phyloP scores from a whole-genome alignment of 2,888 invertebrate genomes.

The Lampropteryx suffumata region DNA sequence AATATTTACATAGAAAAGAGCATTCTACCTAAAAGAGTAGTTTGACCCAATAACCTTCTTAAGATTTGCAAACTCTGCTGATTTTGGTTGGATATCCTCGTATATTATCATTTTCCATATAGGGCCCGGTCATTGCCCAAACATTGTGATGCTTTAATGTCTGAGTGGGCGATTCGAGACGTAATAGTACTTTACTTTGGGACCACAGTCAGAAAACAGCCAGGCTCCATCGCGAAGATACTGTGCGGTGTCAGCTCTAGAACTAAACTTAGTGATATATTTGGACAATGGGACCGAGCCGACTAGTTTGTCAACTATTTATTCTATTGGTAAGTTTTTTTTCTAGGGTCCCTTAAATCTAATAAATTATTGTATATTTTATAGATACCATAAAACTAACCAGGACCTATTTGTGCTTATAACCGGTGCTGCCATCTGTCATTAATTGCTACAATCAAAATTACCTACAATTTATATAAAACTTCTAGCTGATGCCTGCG shows the following conservation, averaged over 20 bases:
- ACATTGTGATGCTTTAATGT: conserved; percentile 38
- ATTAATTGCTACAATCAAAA: too few species aligned
- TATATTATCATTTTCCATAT: conserved; percentile 41
- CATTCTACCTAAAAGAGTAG: conserved; percentile 21
- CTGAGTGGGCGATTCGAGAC: conserved; percentile 64
- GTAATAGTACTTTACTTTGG: conserved; percentile 50
- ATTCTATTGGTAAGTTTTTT: conserved; percentile 24
- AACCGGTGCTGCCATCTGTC: too few species aligned
- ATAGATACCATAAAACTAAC: too few species aligned
- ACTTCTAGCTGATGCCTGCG: too few species aligned
- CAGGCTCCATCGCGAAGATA: conserved; percentile 48
- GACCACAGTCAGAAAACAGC: conserved; percentile 54
- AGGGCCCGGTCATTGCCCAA: conserved; percentile 65
- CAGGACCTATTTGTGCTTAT: too few species aligned
- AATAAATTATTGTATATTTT: too few species aligned
- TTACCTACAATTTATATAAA: too few species aligned
- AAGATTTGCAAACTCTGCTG: conserved; percentile 35
- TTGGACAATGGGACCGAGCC: conserved; percentile 14
- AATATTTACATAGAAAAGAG: conserved; percentile 26
- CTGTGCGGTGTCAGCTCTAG: conserved; percentile 8
- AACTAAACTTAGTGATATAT: conserved; percentile 5
- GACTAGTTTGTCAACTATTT: conserved; percentile 4
- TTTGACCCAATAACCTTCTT: conserved; percentile 33
- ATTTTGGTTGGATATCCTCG: conserved; percentile 44
- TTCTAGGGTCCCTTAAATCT: too few species aligned